Evolutionary conservation across 2,113 vertebrate species (phyloP).

Genomic region (Pachyramphus minor): DNA sequence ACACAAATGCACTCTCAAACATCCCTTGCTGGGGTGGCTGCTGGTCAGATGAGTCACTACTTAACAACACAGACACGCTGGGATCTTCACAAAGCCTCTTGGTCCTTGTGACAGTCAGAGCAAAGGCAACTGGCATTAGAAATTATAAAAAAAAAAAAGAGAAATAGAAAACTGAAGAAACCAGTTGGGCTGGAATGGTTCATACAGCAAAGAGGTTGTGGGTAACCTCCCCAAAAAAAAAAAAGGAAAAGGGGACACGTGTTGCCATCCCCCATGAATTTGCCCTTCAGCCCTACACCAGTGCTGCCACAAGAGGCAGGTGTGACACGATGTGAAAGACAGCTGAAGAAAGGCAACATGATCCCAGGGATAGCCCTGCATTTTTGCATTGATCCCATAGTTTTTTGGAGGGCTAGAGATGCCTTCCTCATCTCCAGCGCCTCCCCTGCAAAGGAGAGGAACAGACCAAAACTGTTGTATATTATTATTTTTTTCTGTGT

Average conservation of each 20-base stretch:
- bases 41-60: not conserved
- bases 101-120: not conserved
- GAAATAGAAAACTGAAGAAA: not conserved
- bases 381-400: rapidly evolving
- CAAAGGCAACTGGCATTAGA: not conserved
- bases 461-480: not conserved
- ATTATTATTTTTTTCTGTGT: not conserved
- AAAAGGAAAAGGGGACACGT: not conserved
- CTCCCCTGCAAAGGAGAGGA: not conserved
- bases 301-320: not conserved
- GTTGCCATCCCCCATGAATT: not conserved
- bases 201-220: not conserved
- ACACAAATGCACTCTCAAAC: not conserved
- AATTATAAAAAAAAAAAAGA: rapidly evolving
- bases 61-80: rapidly evolving
- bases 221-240: not conserved
- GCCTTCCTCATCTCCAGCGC: not conserved
- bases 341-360: rapidly evolving
- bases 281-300: not conserved
- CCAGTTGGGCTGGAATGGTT: not conserved
- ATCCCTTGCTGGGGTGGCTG: not conserved
- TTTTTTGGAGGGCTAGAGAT: not conserved
- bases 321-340: rapidly evolving
- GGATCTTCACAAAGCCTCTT: not conserved
- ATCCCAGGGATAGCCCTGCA: not conserved